Evolutionary conservation across 2,888 invertebrate genomes (phyloP).

Genomic region (Stenodera caucasica): DNA sequence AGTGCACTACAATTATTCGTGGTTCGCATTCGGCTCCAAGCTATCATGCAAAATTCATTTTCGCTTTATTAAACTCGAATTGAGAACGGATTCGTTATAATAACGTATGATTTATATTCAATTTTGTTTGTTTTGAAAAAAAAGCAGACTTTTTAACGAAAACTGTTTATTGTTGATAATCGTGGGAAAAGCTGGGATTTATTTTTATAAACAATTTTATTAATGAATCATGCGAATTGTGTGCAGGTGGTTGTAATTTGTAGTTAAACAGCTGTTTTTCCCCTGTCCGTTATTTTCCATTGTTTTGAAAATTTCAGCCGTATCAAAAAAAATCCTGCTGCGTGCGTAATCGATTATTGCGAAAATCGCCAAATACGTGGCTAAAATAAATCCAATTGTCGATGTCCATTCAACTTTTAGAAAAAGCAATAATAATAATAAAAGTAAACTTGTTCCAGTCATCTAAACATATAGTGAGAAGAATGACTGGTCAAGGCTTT

Average conservation of each 20-base stretch:
- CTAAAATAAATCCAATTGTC: too few relatives aligned
- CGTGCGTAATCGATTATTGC: background rate
- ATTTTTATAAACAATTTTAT: background rate
- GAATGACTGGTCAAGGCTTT: conserved; percentile 26
- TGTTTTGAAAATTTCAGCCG: background rate
- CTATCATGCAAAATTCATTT: conserved; percentile 7
- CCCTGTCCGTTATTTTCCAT: background rate
- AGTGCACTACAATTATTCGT: too few relatives aligned
- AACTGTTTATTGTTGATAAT: background rate
- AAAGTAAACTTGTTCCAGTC: conserved; percentile 29
- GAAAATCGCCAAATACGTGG: too few relatives aligned
- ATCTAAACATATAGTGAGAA: conserved; percentile 26
- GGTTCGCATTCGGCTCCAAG: background rate
- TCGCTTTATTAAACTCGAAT: conserved; percentile 1
- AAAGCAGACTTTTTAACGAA: too few relatives aligned
- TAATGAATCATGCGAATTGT: background rate
- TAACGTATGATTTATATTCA: background rate
- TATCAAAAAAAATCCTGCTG: background rate
- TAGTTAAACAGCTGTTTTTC: background rate
- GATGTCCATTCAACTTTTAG: conserved; percentile 22
- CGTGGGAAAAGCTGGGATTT: background rate
- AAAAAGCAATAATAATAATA: conserved; percentile 5
- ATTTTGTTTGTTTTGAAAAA: background rate
- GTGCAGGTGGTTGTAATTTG: conserved; percentile 1
- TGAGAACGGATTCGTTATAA: background rate